These are phyloP conservation scores for Centroberyx gerrardi DNA, from an alignment of 2,797 vertebrate genomes.

Conservation along the genomic window DNA sequence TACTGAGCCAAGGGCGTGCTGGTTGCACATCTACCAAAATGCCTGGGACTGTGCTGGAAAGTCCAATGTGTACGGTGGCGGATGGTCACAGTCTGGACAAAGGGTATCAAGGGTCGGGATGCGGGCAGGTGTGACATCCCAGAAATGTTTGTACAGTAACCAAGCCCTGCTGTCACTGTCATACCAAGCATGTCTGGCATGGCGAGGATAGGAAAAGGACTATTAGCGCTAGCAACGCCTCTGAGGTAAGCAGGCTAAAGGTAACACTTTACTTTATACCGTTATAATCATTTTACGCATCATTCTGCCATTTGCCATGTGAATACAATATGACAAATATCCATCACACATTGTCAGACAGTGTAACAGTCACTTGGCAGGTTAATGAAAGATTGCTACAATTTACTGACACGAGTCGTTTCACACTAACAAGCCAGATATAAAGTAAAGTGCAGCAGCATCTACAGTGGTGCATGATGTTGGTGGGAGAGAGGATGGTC, in stretches of 20 bases:
- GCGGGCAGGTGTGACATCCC: constrained; percentile 50
- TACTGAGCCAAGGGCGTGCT: constrained; percentile 34
- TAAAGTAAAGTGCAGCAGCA: constrained; percentile 75
- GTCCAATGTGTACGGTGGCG: constrained; percentile 14
- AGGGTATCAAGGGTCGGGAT: constrained; percentile 43
- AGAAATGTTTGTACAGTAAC: constrained; percentile 63
- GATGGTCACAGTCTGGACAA: constrained; percentile 30
- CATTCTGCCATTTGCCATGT: constrained; percentile 5
- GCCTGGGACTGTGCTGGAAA: constrained; percentile 25
- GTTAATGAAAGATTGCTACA: not conserved
- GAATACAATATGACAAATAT: constrained; percentile 9
- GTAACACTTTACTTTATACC: constrained; percentile 74
- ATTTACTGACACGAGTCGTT: not conserved
- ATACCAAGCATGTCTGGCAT: constrained; percentile 62
- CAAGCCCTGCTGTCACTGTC: constrained; percentile 53
- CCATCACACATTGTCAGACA: constrained; percentile 25
- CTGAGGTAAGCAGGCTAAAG: constrained; percentile 48
- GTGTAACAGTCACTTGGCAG: not conserved
- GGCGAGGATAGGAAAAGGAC: constrained; percentile 24
- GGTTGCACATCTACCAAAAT: constrained; percentile 29
- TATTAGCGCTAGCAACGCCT: constrained; percentile 33
- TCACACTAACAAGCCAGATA: constrained; percentile 26
- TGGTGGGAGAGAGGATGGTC: constrained; percentile 52
- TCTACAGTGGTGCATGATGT: constrained; percentile 56
- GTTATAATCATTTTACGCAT: constrained; percentile 15